Conservation (phyloP, 1,140 invertebrate species). For the Anoplolepis gracilipes region DNA sequence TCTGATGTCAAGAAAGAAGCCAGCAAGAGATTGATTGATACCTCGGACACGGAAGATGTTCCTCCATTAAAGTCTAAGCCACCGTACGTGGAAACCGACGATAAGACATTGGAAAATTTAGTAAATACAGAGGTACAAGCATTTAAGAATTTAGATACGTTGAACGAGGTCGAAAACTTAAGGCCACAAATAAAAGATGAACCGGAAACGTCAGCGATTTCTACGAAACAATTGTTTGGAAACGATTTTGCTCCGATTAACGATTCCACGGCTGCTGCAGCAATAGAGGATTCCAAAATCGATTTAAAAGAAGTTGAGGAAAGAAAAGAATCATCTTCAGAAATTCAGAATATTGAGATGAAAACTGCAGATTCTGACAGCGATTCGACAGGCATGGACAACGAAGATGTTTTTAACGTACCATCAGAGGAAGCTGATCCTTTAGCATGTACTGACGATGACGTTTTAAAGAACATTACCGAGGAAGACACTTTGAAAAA, state of each 20-base stretch:
- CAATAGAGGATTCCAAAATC: conserved; percentile 1
- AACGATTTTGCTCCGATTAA: conserved; percentile 20
- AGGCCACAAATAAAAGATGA: neutral
- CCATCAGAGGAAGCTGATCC: conserved; percentile 78
- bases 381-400: conserved; percentile 80
- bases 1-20: conserved; percentile 73
- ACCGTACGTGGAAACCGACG: conserved; percentile 46
- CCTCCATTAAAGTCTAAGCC: conserved; percentile 75
- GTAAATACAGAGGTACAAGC: conserved; percentile 10
- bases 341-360: conserved; percentile 69
- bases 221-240: conserved; percentile 22
- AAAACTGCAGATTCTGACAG: conserved; percentile 69
- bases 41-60: conserved; percentile 68
- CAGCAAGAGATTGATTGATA: conserved; percentile 69
- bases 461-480: too few species aligned
- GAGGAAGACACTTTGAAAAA: too few species aligned
- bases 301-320: conserved; percentile 2
- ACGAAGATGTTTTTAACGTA: conserved; percentile 76
- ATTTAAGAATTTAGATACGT: conserved; percentile 38
- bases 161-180: conserved; percentile 8
- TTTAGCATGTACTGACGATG: conserved; percentile 73
- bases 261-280: neutral
- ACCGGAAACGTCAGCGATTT: neutral
- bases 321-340: conserved; percentile 54
- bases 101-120: conserved; percentile 43